Percentiles rank a stretch among this genome's conserved stretches.
phyloP scores from a whole-genome alignment of 2,797 vertebrate genomes.

The Darevskia mixta region DNA sequence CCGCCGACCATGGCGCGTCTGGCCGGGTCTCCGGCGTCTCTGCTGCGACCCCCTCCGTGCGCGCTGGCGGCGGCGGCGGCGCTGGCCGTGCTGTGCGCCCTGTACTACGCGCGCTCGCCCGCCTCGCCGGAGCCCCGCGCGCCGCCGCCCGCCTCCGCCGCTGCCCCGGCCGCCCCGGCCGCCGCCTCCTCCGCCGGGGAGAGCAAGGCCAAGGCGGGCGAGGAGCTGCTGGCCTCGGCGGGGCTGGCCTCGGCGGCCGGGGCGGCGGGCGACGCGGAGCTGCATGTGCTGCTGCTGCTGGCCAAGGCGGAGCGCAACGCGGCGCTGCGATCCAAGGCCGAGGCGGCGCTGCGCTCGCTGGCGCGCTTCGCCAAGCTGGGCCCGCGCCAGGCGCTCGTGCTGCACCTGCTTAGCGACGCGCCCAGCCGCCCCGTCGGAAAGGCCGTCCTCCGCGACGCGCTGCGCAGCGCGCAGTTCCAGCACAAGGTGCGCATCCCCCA shows the following conservation, averaged over 20 bases:
- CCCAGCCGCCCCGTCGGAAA: slow-evolving; percentile 84
- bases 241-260: background rate
- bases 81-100: slow-evolving; percentile 88
- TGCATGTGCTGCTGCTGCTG: slow-evolving; percentile 93
- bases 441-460: slow-evolving; percentile 81
- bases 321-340: slow-evolving; percentile 88
- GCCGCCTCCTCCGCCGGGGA: slow-evolving; percentile 32
- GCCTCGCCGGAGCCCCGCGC: slow-evolving; percentile 79
- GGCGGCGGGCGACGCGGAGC: slow-evolving; percentile 68
- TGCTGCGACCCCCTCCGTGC: background rate
- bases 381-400: slow-evolving; percentile 84
- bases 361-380: slow-evolving; percentile 84
- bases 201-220: slow-evolving; percentile 56
- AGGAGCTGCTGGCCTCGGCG: slow-evolving; percentile 40
- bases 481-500: background rate
- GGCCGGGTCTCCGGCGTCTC: background rate
- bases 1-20: background rate
- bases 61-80: slow-evolving; percentile 62
- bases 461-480: background rate
- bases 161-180: no score
- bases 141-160: background rate
- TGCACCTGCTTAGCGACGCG: slow-evolving; percentile 92
- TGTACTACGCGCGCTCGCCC: slow-evolving; percentile 94
- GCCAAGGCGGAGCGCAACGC: slow-evolving; percentile 89
- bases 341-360: slow-evolving; percentile 89